Conservation (phyloP, 2,113 vertebrate genomes). For the Lasiurus cinereus region DNA sequence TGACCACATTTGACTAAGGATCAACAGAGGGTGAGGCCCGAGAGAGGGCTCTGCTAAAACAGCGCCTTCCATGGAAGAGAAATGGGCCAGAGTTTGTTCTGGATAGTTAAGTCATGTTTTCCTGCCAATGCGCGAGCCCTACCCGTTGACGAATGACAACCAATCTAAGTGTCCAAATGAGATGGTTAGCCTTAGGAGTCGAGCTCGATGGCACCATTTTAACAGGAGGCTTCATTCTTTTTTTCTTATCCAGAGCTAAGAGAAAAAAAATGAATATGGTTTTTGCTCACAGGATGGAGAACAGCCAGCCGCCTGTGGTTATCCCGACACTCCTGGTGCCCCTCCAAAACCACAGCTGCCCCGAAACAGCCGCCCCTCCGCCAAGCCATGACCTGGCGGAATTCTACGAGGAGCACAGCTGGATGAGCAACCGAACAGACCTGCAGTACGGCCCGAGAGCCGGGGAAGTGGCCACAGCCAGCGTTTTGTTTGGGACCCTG, state of each 20-base stretch:
- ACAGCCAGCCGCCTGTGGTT: constrained; percentile 80
- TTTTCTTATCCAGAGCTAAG: constrained; percentile 81
- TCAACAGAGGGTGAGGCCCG: neutral
- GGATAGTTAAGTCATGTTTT: neutral
- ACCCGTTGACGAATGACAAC: neutral
- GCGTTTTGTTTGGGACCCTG: constrained; percentile 88
- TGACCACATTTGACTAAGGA: neutral
- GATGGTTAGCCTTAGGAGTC: neutral
- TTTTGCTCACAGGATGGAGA: constrained; percentile 85
- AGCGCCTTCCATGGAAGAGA: neutral
- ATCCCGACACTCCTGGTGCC: constrained; percentile 81
- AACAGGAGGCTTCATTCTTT: constrained; percentile 68
- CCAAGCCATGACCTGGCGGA: constrained; percentile 43
- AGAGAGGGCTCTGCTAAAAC: neutral
- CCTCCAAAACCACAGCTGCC: constrained; percentile 87
- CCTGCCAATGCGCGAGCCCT: neutral
- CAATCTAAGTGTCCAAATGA: neutral
- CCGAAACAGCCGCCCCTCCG: constrained; percentile 74
- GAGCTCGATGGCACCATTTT: neutral
- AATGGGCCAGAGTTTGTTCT: neutral
- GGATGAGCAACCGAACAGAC: constrained; percentile 84
- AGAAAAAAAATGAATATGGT: constrained; percentile 84
- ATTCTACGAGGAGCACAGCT: constrained; percentile 51
- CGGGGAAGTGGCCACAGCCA: constrained; percentile 88
- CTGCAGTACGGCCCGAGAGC: constrained; percentile 78